Evolutionary conservation across 2,888 invertebrate species (phyloP), one percentile per base, ranked within the genome.

Genomic region (Beris morrisii): DNA sequence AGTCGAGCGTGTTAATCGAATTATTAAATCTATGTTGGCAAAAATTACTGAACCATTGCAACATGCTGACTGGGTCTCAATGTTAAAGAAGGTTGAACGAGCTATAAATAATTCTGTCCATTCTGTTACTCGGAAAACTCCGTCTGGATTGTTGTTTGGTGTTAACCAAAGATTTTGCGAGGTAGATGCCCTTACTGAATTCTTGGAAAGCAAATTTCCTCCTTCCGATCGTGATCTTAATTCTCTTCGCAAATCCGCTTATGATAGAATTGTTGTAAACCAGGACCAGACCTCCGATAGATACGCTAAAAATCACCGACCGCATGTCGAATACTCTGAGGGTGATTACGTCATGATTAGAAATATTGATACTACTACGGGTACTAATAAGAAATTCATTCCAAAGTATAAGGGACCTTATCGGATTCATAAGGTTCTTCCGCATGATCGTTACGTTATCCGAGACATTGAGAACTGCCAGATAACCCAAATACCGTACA

Each of bases 51-150:
- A 67, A 13, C 61, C 70, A 1, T 12, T 65, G 6, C 30, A 69
- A n/a, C 56, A 69, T 28, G 52, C 66, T 15, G 68, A 66, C 54
- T 66, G 67, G 67, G 55, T 56, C 54, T 45, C 53, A 45, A 57
- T 63, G 58, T 63, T 69, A 58, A 48, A 61, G 30, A 45, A 28
- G 31, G 50, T 50, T 50, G 50, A 48, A 30, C 50, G 38, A 4
- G 48, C 45, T 43, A 28, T 64, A 53, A 54, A 64, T 43, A 54
- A 64, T 44, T 53, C 64, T 43, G 32, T 54, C 28, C 43, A 64
- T 31, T 43, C 43, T 43, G 53, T 44, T 5, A 54, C 64, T 54
- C 52, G 28, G 9, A 12, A 22, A 52, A 13, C 22, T 28, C 52
- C 52, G 5, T 4, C 7, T 7, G 22, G 46, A 15, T 5, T 52